Conservation (phyloP, 2,888 invertebrate genomes). For the Lochmaea crataegi region DNA sequence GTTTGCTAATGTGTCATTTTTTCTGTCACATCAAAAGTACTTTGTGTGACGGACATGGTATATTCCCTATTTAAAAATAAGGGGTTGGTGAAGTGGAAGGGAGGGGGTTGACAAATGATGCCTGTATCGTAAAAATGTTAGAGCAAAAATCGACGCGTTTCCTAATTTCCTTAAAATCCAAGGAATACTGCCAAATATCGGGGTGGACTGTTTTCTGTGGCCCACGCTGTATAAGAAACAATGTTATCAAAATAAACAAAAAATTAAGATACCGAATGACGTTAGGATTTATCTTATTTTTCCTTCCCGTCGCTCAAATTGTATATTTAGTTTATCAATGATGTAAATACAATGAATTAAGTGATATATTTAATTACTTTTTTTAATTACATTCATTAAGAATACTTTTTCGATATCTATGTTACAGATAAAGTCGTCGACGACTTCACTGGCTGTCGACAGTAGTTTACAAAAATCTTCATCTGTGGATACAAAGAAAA, state of each 20-base stretch:
- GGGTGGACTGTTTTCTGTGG: too few relatives aligned
- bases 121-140: too few relatives aligned
- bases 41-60: too few relatives aligned
- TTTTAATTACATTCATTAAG: conserved; percentile 16
- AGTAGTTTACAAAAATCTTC: conserved; percentile 27
- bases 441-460: conserved; percentile 28
- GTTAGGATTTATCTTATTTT: neutral
- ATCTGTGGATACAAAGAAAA: conserved; percentile 31
- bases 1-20: too few relatives aligned
- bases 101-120: too few relatives aligned
- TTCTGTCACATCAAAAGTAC: too few relatives aligned
- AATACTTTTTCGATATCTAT: conserved; percentile 25
- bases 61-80: too few relatives aligned
- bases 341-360: conserved; percentile 21
- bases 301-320: neutral
- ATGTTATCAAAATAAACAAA: neutral
- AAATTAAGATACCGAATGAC: neutral
- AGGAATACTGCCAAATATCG: too few relatives aligned
- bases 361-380: conserved; percentile 29
- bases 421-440: conserved; percentile 42
- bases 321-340: neutral
- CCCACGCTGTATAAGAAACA: too few relatives aligned
- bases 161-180: too few relatives aligned
- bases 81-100: too few relatives aligned
- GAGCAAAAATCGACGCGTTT: too few relatives aligned